These are phyloP conservation scores for Toxotes jaculatrix DNA, from an alignment of 2,113 vertebrate genomes.

Conservation along the genomic window DNA sequence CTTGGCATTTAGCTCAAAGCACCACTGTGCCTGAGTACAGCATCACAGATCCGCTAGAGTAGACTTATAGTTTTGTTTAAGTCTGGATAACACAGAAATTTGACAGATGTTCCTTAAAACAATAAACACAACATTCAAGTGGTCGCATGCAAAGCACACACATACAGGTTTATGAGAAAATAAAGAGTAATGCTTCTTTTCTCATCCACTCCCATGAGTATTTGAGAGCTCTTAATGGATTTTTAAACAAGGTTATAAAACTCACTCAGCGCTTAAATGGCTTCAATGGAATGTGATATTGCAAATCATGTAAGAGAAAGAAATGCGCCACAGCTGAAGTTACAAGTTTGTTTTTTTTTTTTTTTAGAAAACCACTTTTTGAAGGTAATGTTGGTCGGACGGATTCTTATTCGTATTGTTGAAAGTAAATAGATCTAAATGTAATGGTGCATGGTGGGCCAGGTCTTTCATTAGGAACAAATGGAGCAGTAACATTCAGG, in stretches of 20 bases:
- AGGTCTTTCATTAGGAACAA: slow-evolving; percentile 71
- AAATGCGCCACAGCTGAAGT: neutral
- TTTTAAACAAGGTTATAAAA: slow-evolving; percentile 71
- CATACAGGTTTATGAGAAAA: slow-evolving; percentile 13
- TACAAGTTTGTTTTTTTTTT: neutral
- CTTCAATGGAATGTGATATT: slow-evolving; percentile 59
- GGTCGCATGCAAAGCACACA: neutral
- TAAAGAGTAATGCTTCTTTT: slow-evolving; percentile 26
- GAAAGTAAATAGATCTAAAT: slow-evolving; percentile 61
- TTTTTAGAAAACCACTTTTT: slow-evolving; percentile 22
- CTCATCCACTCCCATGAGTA: slow-evolving; percentile 44
- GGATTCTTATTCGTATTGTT: slow-evolving; percentile 63
- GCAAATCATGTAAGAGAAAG: slow-evolving; percentile 46
- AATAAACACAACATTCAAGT: slow-evolving; percentile 9
- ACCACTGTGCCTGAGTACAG: neutral
- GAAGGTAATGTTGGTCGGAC: slow-evolving; percentile 28
- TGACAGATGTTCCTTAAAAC: slow-evolving; percentile 3
- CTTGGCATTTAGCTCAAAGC: neutral
- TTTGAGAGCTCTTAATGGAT: slow-evolving; percentile 65
- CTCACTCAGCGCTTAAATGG: slow-evolving; percentile 53
- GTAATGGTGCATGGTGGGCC: slow-evolving; percentile 49
- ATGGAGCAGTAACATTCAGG: slow-evolving; percentile 61
- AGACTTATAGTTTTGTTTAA: neutral
- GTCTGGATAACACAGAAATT: neutral
- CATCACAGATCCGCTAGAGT: neutral